phyloP scores from a whole-genome alignment of 2,113 vertebrate species.

The Ranitomeya imitator region DNA sequence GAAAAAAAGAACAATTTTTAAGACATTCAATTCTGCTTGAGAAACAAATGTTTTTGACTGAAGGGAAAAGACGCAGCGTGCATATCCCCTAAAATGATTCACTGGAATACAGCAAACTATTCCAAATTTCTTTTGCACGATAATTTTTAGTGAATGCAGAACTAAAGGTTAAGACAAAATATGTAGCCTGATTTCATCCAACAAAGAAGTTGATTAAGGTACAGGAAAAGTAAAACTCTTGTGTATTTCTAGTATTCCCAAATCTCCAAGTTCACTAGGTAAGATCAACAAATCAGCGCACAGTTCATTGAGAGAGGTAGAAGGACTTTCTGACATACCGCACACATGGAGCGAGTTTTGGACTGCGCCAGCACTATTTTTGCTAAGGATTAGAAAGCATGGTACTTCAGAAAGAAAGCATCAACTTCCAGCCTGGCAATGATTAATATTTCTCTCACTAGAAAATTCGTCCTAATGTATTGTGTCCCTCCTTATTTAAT shows the following conservation, averaged over 20 bases:
- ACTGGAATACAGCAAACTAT: neutral
- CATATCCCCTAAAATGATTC: too few species aligned
- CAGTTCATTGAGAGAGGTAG: neutral
- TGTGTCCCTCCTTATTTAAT: conserved; percentile 9
- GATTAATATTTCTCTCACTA: conserved; percentile 22
- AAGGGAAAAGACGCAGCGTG: too few species aligned
- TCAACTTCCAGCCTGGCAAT: conserved; percentile 10
- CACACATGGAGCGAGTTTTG: conserved; percentile 1
- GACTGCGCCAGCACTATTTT: neutral
- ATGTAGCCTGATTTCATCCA: neutral
- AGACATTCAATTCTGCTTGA: too few species aligned
- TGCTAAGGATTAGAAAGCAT: neutral
- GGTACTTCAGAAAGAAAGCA: conserved; percentile 7
- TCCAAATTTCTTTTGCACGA: neutral
- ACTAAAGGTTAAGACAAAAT: neutral
- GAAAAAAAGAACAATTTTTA: too few species aligned
- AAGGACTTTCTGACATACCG: neutral
- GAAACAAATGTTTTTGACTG: too few species aligned
- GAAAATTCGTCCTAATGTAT: conserved; percentile 22
- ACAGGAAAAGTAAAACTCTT: neutral
- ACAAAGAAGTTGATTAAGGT: neutral
- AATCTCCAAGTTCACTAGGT: neutral
- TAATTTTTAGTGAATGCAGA: neutral
- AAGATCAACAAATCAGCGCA: conserved; percentile 19
- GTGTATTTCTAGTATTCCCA: conserved; percentile 18